Evolutionary conservation across 92 coral and sea anemone species (phyloP), one percentile per base, ranked within the genome.

Genomic region (Epizoanthus ramosus): DNA sequence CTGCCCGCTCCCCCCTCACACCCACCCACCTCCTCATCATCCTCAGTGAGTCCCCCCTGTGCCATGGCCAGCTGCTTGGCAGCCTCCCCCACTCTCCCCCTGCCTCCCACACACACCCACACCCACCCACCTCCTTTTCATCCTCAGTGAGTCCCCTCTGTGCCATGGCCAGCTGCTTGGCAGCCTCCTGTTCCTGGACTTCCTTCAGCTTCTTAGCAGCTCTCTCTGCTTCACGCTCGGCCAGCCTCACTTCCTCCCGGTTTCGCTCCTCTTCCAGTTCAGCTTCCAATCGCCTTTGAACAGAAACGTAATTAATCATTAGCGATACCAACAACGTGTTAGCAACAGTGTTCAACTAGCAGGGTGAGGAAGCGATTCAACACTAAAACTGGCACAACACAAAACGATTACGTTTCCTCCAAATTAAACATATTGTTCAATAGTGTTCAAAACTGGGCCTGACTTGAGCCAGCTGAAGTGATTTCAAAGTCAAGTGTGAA

Each of bases 151-250:
- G 75, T 71, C 98, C 99, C 87, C 90, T 79, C 65, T 96, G 99
- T 8, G 99, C 93, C 75, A 82, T 79, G 39, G 92, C 92, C 31
- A 96, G 87, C 43, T 94, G 92, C 35, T 83, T 80, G 17, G 92
- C 87, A 16, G 98, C 99, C 67, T 96, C 98, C 60, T 86, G 84
- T 88, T 96, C 98, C 70, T 96, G 90, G 3, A 87, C 93, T 23
- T 81, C 71, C 25, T 90, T 68, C 77, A 88, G 71, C 65, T 80
- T 90, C 85, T 84, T 94, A 19, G 89, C 94, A 33, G 94, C 97
- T 22, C 97, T 87, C 83, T 96, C 99, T 6, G 99, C 90, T 68
- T 96, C 98, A 23, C 99, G 92, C 41, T 96, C 98, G 4, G 98
- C 99, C 73, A 96, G 89, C 50, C 99, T 85, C 71, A 96, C 75